Conservation (phyloP, 2,113 vertebrate species). For the Tetraodon nigroviridis region DNA sequence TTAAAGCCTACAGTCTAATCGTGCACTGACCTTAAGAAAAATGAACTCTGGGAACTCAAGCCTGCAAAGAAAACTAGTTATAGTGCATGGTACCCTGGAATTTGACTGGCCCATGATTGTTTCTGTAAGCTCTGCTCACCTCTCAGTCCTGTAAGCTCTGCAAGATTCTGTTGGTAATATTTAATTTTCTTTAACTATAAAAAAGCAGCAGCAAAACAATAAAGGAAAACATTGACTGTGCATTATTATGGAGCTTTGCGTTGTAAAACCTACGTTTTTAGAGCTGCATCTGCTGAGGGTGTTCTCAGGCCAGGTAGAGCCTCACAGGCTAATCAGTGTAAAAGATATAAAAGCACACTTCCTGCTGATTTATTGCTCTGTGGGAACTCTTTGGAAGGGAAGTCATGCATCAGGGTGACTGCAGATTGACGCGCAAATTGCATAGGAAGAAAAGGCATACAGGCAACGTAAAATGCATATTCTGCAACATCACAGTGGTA, state of each 20-base stretch:
- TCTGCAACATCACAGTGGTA: too few species aligned
- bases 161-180: too few species aligned
- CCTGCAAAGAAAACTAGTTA: neutral
- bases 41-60: slow-evolving; percentile 6
- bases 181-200: too few species aligned
- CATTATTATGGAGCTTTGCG: neutral
- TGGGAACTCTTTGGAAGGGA: slow-evolving; percentile 23
- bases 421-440: slow-evolving; percentile 5
- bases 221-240: neutral
- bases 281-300: slow-evolving; percentile 21
- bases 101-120: neutral
- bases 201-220: too few species aligned
- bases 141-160: too few species aligned
- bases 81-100: neutral
- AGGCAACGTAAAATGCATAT: too few species aligned
- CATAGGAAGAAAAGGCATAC: neutral
- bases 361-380: slow-evolving; percentile 52
- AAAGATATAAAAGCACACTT: slow-evolving; percentile 40
- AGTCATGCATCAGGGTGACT: slow-evolving; percentile 29
- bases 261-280: slow-evolving; percentile 9
- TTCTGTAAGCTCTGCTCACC: neutral
- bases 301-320: slow-evolving; percentile 30
- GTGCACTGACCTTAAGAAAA: neutral
- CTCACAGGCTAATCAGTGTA: slow-evolving; percentile 30
- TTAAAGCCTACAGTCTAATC: slow-evolving; percentile 1